Conservation (phyloP, 2,888 invertebrate species). For the Sminthurinus aureus region DNA sequence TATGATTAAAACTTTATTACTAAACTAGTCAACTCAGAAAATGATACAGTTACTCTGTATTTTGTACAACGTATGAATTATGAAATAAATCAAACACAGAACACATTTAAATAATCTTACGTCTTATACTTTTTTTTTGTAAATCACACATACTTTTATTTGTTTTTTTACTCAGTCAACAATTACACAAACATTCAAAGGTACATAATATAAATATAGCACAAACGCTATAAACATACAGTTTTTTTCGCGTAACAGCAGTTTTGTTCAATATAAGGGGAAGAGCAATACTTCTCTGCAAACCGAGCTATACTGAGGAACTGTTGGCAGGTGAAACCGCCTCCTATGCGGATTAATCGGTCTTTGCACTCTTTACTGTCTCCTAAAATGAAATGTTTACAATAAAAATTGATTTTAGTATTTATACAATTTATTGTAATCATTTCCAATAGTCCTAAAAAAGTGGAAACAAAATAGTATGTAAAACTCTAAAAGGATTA, state of each 20-base stretch:
- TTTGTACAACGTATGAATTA: too few species aligned
- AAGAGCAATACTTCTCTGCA: constrained; percentile 65
- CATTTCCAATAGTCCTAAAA: not conserved
- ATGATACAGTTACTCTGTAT: too few species aligned
- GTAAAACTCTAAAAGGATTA: not conserved
- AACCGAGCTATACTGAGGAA: constrained; percentile 63
- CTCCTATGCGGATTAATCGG: constrained; percentile 57
- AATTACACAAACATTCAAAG: constrained; percentile 48
- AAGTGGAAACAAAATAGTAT: too few species aligned
- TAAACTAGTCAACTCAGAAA: too few species aligned
- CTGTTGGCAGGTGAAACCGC: constrained; percentile 64
- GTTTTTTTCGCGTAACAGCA: constrained; percentile 64
- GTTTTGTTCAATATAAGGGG: constrained; percentile 64
- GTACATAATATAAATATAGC: constrained; percentile 49
- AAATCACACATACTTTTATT: constrained; percentile 49
- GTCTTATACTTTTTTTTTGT: not conserved
- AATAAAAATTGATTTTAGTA: not conserved
- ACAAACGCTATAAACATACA: constrained; percentile 53
- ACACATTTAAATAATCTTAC: too few species aligned
- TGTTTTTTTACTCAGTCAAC: constrained; percentile 52
- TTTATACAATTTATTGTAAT: not conserved
- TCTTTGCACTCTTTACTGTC: constrained; percentile 51
- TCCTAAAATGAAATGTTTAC: constrained; percentile 13
- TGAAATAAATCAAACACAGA: too few species aligned
- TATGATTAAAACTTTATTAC: too few species aligned